phyloP scores from a whole-genome alignment of 2,797 vertebrate genomes.

The Rhincodon typus region DNA sequence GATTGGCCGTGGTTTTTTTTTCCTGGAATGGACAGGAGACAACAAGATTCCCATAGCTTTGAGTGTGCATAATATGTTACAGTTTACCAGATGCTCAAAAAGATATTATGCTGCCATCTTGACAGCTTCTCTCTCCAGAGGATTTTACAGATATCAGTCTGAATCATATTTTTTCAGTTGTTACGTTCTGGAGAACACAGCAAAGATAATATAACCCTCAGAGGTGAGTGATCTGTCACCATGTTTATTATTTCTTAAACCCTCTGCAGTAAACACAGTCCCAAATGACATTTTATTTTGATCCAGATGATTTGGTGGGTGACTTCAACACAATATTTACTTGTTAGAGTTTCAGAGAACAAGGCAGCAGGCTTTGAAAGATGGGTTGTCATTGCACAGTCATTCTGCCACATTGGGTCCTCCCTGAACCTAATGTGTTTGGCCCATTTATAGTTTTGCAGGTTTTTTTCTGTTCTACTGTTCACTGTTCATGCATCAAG shows the following conservation, averaged over 20 bases:
- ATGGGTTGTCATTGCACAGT: neutral
- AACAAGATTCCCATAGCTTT: neutral
- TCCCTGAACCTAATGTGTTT: neutral
- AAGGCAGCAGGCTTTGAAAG: neutral
- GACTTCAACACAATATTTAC: slow-evolving; percentile 23
- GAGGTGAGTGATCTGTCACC: neutral
- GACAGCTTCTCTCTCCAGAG: neutral
- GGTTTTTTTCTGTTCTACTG: neutral
- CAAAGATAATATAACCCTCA: slow-evolving; percentile 7
- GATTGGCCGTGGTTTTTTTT: neutral
- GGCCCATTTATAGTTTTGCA: neutral
- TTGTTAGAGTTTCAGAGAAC: neutral
- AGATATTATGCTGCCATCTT: neutral
- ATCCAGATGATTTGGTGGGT: neutral
- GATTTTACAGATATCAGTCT: neutral
- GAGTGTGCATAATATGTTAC: neutral
- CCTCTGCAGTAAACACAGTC: neutral
- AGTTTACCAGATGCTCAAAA: neutral
- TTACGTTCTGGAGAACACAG: slow-evolving; percentile 1
- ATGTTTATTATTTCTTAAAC: neutral
- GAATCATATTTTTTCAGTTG: neutral
- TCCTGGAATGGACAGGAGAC: neutral
- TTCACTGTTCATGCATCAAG: neutral
- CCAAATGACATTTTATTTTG: neutral
- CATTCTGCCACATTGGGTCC: neutral